These are phyloP conservation scores for Physocephala rufipes DNA, from an alignment of 2,888 invertebrate species.

Conservation along the genomic window DNA sequence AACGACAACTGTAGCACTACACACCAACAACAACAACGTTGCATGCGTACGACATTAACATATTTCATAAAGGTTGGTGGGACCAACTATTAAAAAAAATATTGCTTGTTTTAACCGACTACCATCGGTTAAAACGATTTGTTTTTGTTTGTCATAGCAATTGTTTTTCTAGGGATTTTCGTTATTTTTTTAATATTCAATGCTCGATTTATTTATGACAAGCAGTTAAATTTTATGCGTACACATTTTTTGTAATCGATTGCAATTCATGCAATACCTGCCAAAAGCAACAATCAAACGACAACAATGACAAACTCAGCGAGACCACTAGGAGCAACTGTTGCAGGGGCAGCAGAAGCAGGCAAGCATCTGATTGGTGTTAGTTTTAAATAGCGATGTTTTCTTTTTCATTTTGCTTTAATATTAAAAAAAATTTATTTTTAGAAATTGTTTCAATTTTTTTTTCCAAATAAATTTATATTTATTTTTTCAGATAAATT, in stretches of 20 bases:
- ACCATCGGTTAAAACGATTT: constrained; percentile 11
- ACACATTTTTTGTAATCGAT: not conserved
- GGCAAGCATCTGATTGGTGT: too few species aligned
- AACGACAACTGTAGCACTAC: not conserved
- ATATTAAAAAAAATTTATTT: not conserved
- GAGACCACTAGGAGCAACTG: too few species aligned
- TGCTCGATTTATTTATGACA: constrained; percentile 18
- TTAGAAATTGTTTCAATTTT: not conserved
- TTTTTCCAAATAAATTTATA: not conserved
- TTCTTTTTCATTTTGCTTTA: not conserved
- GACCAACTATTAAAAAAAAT: not conserved
- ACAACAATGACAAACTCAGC: too few species aligned
- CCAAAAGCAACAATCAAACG: too few species aligned
- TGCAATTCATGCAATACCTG: not conserved
- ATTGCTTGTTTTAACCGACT: too few species aligned
- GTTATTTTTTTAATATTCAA: constrained; percentile 9
- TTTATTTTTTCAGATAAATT: not conserved
- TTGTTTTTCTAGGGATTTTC: not conserved
- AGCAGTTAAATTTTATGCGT: constrained; percentile 18
- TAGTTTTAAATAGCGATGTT: too few species aligned
- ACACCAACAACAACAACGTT: not conserved
- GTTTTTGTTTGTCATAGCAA: constrained; percentile 13
- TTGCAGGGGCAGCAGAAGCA: too few species aligned
- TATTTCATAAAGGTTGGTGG: not conserved
- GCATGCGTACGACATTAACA: constrained; percentile 9